Percentiles rank a stretch among this genome's conserved stretches.
These are phyloP conservation scores for Hippolais icterina DNA, from an alignment of 2,113 vertebrate species.

Conservation along the genomic window DNA sequence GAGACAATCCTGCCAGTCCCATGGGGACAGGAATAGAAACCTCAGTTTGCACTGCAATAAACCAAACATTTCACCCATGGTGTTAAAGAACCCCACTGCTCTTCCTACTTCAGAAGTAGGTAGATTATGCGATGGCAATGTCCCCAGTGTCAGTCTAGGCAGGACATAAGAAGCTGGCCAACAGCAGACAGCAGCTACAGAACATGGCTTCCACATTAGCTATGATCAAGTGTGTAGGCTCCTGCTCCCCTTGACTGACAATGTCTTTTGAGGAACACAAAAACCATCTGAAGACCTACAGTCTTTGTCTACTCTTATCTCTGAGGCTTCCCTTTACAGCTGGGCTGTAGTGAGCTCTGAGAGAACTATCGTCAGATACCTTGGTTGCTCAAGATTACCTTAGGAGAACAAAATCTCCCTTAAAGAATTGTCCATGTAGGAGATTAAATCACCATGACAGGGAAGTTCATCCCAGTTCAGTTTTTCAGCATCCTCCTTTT, in stretches of 20 bases:
- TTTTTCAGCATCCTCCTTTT: slow-evolving; percentile 18
- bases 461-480: not conserved
- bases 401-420: not conserved
- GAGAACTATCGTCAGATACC: not conserved
- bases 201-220: not conserved
- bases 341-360: not conserved
- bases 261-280: not conserved
- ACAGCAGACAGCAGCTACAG: not conserved
- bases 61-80: not conserved
- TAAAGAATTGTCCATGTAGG: not conserved
- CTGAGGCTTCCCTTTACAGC: not conserved
- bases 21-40: not conserved
- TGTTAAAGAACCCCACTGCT: not conserved
- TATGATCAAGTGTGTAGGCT: not conserved
- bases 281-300: not conserved
- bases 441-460: not conserved
- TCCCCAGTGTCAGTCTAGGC: not conserved
- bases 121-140: not conserved
- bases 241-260: not conserved
- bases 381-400: not conserved
- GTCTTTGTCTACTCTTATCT: not conserved
- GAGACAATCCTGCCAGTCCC: not conserved
- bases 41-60: not conserved
- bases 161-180: not conserved
- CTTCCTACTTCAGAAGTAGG: not conserved